A percentile compares a stretch with the other conserved stretches of the same genome.
Conservation (phyloP, 2,797 vertebrate genomes). For the Peromyscus aztecus region DNA sequence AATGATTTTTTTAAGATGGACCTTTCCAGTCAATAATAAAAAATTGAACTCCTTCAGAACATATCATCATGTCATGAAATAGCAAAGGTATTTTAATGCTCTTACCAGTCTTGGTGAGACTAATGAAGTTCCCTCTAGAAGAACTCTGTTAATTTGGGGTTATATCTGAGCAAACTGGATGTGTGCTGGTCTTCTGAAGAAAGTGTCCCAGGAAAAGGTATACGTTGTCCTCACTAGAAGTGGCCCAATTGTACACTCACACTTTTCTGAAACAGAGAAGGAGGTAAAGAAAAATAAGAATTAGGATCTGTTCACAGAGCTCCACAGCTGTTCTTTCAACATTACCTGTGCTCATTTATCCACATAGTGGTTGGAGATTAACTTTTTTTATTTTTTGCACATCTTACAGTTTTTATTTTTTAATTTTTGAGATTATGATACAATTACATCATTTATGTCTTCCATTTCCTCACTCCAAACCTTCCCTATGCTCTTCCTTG, state of each 20-base stretch:
- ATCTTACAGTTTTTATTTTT: no score
- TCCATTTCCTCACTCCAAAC: not conserved
- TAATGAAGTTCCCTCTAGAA: not conserved
- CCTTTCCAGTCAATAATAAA: slow-evolving; percentile 2
- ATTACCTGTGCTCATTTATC: not conserved
- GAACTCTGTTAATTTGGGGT: slow-evolving; percentile 7
- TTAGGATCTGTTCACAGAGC: not conserved
- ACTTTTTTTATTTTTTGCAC: not conserved
- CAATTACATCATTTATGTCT: not conserved
- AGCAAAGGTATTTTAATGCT: not conserved
- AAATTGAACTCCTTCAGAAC: slow-evolving; percentile 30
- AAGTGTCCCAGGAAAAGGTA: not conserved
- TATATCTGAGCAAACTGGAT: not conserved
- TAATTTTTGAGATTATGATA: not conserved
- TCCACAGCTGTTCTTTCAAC: not conserved
- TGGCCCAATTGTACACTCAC: not conserved
- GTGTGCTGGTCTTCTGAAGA: not conserved
- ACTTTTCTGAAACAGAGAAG: slow-evolving; percentile 47
- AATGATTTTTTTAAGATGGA: not conserved
- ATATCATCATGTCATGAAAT: not conserved
- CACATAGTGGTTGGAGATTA: not conserved
- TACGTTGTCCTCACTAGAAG: not conserved
- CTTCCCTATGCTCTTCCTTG: not conserved
- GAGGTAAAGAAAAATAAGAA: not conserved
- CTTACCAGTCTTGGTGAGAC: slow-evolving; percentile 66